A percentile compares a stretch with the other conserved stretches of the same genome.
Conservation (phyloP, 2,113 vertebrate species). For the Anarrhichthys ocellatus region DNA sequence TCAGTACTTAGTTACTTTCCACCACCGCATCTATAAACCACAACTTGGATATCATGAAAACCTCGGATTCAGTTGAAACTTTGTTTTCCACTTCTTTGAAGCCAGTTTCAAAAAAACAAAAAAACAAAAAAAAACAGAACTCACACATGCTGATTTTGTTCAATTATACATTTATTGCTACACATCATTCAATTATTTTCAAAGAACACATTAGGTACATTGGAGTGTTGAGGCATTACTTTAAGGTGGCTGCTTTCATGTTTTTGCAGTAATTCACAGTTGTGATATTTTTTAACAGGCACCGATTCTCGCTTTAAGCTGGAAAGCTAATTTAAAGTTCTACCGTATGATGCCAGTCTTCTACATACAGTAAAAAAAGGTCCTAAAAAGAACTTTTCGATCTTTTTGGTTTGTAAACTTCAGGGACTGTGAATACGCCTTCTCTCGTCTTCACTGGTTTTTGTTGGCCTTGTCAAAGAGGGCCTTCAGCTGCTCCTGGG, state of each 20-base stretch:
- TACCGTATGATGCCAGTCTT: neutral
- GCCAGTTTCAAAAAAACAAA: neutral
- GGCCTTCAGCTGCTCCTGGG: conserved; percentile 88
- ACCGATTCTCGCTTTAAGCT: neutral
- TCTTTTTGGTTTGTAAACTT: conserved; percentile 48
- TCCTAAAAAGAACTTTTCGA: conserved; percentile 45
- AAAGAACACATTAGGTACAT: conserved; percentile 20
- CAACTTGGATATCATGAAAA: neutral
- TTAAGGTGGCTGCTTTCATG: conserved; percentile 8
- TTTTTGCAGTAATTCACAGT: conserved; percentile 12
- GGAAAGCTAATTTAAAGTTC: neutral
- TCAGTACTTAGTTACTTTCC: neutral
- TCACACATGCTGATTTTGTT: neutral
- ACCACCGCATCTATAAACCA: neutral
- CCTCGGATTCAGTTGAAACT: neutral
- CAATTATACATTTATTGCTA: conserved; percentile 39
- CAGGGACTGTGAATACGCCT: conserved; percentile 36
- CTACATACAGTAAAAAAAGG: conserved; percentile 46
- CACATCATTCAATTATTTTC: conserved; percentile 12
- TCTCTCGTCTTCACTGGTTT: conserved; percentile 47
- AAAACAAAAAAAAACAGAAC: neutral
- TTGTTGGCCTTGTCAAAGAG: conserved; percentile 86
- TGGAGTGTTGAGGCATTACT: conserved; percentile 26
- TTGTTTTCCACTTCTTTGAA: neutral
- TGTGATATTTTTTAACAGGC: neutral